Evolutionary conservation across 1,140 invertebrate species (phyloP), one percentile per base, ranked within the genome.

Genomic region (Orussus abietinus): DNA sequence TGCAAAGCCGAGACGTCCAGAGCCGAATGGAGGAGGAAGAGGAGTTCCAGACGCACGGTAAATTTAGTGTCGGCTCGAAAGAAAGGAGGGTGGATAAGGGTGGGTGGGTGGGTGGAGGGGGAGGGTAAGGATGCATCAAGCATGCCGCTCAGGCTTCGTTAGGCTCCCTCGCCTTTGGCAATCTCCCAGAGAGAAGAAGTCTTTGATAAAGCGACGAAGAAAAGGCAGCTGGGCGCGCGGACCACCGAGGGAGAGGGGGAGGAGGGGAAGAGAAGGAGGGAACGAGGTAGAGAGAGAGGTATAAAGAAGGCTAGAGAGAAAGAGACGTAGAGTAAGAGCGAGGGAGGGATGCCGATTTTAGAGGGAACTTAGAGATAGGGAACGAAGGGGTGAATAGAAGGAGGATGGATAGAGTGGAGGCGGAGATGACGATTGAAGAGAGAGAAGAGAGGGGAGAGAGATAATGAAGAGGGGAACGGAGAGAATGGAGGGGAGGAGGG

Each of bases 71-170:
- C n/a, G n/a, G n/a, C n/a, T n/a, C n/a, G n/a, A n/a, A n/a, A n/a
- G n/a, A n/a, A n/a, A n/a, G n/a, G 38, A 38, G 19, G 30, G 14
- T 25, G 14, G 32, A 25, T 29, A 49, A 37, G 21, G 22, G 40
- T 33, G 17, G 35, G n/a, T n/a, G 9, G 38, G 28, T 20, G 28
- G 22, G 20, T n/a, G 19, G 12, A 19, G 29, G 38, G 28, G 32
- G 37, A 40, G 32, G 21, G 17, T 34, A 29, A 34, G 31, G 29
- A 42, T 43, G 45, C 52, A 49, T 57, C 51, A 49, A 26, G 38
- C 49, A 48, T 42, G 49, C 45, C 31, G 36, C 40, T 55, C 46
- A 55, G 46, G 40, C 46, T 50, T 57, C 49, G 47, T 57, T 55
- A 57, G 46, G 39, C 22, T 20, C 33, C 32, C 34, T 48, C 33